A percentile compares a stretch with the other conserved stretches of the same genome.
phyloP scores from a whole-genome alignment of 2,113 vertebrate genomes.

The Myotis lucifugus region DNA sequence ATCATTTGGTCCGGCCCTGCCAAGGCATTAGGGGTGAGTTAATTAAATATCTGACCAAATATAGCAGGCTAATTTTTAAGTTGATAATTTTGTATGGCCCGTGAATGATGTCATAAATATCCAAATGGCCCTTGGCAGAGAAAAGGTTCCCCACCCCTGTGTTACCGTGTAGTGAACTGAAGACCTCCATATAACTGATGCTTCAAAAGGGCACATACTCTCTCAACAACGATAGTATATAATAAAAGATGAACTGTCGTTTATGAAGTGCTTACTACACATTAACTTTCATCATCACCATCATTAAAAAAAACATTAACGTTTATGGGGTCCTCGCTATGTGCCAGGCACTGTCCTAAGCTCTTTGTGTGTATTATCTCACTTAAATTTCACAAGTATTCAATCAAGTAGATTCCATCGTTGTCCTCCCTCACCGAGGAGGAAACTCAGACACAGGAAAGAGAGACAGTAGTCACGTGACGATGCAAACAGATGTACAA shows the following conservation, averaged over 20 bases:
- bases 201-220: not conserved
- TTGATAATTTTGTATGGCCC: no score
- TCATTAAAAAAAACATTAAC: not conserved
- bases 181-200: not conserved
- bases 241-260: not conserved
- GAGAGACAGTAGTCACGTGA: not conserved
- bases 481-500: not conserved
- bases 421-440: not conserved
- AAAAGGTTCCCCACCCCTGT: no score
- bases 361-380: not conserved
- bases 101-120: no score
- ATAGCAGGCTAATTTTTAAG: no score
- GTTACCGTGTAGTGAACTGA: fast-evolving
- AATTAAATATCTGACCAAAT: no score
- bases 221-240: not conserved
- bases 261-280: not conserved
- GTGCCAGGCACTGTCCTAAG: not conserved
- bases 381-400: not conserved
- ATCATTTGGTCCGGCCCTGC: no score
- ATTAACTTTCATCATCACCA: not conserved
- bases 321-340: not conserved
- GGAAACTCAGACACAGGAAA: not conserved
- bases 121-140: no score
- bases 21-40: no score
- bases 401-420: not conserved